phyloP scores from a whole-genome alignment of 2,888 invertebrate species.

The Marronus borbonicus region DNA sequence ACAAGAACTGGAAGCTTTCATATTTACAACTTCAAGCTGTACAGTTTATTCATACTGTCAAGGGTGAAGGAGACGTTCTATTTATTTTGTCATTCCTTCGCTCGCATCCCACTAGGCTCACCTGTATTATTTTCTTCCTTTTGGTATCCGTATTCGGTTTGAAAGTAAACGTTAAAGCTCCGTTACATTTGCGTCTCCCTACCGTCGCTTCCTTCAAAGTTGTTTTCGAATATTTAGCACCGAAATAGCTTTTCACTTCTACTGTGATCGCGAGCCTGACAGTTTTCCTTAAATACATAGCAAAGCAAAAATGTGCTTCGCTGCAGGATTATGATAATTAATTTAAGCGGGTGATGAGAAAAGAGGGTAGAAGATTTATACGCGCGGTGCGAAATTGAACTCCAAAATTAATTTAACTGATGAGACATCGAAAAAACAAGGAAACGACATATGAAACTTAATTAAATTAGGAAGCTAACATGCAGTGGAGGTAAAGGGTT shows the following conservation, averaged over 20 bases:
- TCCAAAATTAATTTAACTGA: conserved; percentile 34
- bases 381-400: conserved; percentile 5
- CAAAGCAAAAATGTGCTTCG: conserved; percentile 38
- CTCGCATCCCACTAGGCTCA: conserved; percentile 21
- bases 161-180: conserved; percentile 45
- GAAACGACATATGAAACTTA: conserved; percentile 19
- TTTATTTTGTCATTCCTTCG: conserved; percentile 36
- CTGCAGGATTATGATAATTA: conserved; percentile 42
- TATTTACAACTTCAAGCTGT: background rate
- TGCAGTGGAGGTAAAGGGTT: no score
- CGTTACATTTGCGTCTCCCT: conserved; percentile 35
- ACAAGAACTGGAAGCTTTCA: no score
- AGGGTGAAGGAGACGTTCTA: conserved; percentile 8
- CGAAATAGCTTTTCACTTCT: conserved; percentile 43
- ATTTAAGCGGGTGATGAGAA: conserved; percentile 28
- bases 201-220: conserved; percentile 33
- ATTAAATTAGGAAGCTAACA: conserved; percentile 3
- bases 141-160: conserved; percentile 39
- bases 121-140: conserved; percentile 42
- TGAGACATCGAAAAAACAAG: conserved; percentile 25
- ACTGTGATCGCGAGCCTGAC: conserved; percentile 17
- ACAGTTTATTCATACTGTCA: conserved; percentile 8
- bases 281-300: conserved; percentile 34
- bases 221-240: conserved; percentile 45
- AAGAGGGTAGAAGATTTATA: conserved; percentile 1